These are phyloP conservation scores for Natator depressus DNA, from an alignment of 2,113 vertebrate genomes.

Conservation along the genomic window DNA sequence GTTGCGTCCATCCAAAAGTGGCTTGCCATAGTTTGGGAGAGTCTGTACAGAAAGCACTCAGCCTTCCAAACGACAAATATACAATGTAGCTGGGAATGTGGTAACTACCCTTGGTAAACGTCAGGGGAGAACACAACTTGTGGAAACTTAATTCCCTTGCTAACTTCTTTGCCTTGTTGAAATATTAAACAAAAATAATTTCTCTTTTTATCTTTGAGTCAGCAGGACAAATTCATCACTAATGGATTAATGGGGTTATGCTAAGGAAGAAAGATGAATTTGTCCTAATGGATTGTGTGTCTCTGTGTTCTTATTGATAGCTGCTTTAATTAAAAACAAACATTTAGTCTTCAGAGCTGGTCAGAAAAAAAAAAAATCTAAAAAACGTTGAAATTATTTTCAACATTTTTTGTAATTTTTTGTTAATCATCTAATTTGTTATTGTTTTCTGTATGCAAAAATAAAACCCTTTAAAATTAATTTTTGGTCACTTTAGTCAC, in stretches of 20 bases:
- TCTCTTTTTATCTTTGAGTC: conserved; percentile 74
- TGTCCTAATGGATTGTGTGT: conserved; percentile 47
- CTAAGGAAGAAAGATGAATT: conserved; percentile 47
- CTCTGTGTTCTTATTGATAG: conserved; percentile 52
- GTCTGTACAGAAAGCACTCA: conserved; percentile 50
- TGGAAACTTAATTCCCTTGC: conserved; percentile 62
- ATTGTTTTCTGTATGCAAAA: neutral
- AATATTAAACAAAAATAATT: conserved; percentile 78
- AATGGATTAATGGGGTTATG: conserved; percentile 65
- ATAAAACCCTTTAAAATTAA: neutral
- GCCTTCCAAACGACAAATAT: conserved; percentile 73
- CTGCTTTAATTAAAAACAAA: conserved; percentile 11
- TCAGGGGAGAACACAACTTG: conserved; percentile 70
- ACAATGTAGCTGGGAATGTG: conserved; percentile 63
- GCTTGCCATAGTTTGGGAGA: conserved; percentile 43
- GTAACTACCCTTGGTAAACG: conserved; percentile 68
- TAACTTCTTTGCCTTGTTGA: conserved; percentile 77
- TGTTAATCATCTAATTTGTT: neutral
- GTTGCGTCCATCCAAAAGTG: conserved; percentile 32
- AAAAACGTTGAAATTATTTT: neutral
- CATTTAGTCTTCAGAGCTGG: conserved; percentile 27
- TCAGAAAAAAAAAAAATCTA: neutral
- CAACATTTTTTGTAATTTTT: neutral
- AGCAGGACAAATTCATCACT: conserved; percentile 66
- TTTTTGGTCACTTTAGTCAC: neutral